Base-by-base conservation (phyloP, 2,113 vertebrate species). In the Syrmaticus mikado region DNA sequence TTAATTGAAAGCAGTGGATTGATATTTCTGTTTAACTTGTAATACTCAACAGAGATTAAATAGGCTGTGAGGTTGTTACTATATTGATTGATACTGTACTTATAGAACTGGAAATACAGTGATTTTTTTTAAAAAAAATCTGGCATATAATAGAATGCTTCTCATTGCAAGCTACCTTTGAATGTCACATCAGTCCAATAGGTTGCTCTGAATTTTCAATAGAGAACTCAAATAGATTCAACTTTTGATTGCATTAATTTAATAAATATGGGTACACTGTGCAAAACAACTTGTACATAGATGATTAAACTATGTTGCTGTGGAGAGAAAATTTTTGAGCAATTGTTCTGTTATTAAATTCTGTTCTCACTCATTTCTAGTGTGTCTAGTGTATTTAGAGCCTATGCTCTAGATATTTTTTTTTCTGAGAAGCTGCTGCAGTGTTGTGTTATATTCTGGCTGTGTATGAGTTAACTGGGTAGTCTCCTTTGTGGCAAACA, bases 1-100 rank as follows among this genome's bases (percentile, higher is more conserved):
- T 43, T 94, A 57, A 85, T 71, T 65, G 81, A 93, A 96, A 95
- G 7, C 16, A 32, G 72, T 53, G 43, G 11, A n/a, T 88, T 81
- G 72, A 48, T 4, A 50, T 82, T 83, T 83, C 93, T 93, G 52
- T 32, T 68, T 38, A 50, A 57, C 92, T 90, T 95, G 41, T 43
- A 78, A 13, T 79, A 70, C 72, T 78, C n/a, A 73, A 20, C 36
- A 70, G 53, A 36, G 72, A 62, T 41, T 64, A 27, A 89, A 68
- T 65, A 85, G 87, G 34, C 12, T 30, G 17, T n/a, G 61, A 68
- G n/a, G 60, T 16, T 24, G 40, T 43, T 72, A 52, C 65, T 74
- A 68, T 38, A 22, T 50, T 67, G 27, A 61, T 52, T 57, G 57
- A 18, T 18, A 11, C 57, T 91, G 87, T 74, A 34, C 70, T 68